These are phyloP conservation scores for Lepus townsendii DNA, from an alignment of 2,797 vertebrate genomes.

Conservation along the genomic window DNA sequence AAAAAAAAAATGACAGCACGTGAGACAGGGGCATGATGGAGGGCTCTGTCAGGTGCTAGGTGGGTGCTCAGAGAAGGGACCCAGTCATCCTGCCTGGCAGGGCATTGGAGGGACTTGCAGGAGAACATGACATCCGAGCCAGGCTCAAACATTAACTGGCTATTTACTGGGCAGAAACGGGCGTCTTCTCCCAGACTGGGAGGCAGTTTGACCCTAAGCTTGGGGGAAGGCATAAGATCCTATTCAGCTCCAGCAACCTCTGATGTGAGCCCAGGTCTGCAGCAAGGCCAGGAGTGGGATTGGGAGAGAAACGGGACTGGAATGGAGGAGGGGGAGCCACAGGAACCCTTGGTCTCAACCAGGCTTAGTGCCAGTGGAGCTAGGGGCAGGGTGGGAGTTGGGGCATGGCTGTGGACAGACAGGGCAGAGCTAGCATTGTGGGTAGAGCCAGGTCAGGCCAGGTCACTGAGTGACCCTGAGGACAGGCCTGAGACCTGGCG, in stretches of 20 bases:
- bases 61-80: neutral
- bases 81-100: neutral
- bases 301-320: neutral
- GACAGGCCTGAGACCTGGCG: neutral
- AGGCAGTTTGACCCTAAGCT: neutral
- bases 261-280: neutral
- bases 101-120: neutral
- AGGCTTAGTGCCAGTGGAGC: neutral
- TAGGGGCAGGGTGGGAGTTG: neutral
- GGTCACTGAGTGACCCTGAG: neutral
- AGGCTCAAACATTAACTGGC: neutral
- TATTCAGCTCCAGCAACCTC: conserved; percentile 5
- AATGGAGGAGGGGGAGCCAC: neutral
- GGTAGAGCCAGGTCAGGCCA: neutral
- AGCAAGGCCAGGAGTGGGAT: neutral
- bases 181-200: neutral
- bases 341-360: neutral
- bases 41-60: neutral
- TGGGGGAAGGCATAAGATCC: neutral
- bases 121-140: neutral
- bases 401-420: neutral
- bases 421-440: neutral
- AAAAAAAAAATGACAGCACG: neutral
- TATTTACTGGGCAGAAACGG: neutral
- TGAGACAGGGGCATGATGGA: neutral